These are phyloP conservation scores for Ridgeia piscesae DNA, from an alignment of 1,140 invertebrate genomes.

Conservation along the genomic window DNA sequence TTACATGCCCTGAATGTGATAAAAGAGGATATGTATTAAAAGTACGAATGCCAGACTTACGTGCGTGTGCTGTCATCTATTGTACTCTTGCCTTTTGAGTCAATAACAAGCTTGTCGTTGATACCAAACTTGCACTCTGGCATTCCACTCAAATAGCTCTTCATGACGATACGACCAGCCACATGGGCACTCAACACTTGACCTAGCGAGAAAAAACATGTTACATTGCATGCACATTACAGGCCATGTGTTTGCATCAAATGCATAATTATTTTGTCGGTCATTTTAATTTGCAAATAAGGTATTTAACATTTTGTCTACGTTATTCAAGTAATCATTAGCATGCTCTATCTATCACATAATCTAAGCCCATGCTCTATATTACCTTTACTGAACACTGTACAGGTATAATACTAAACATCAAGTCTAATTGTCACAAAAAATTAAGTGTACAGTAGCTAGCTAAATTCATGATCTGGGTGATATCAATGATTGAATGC, in stretches of 20 bases:
- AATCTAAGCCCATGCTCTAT: no score
- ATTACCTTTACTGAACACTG: no score
- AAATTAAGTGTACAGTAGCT: neutral
- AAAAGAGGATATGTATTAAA: neutral
- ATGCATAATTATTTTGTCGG: no score
- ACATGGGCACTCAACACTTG: slow-evolving; percentile 99
- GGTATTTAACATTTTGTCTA: neutral
- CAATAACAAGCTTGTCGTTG: slow-evolving; percentile 99
- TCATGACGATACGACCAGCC: slow-evolving; percentile 99
- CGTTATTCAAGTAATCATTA: neutral
- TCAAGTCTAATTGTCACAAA: neutral
- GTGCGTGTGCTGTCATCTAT: slow-evolving; percentile 78
- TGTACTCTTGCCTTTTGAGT: slow-evolving; percentile 81
- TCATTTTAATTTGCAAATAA: no score
- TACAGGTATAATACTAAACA: neutral
- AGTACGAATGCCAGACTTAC: slow-evolving; percentile 13
- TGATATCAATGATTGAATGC: neutral
- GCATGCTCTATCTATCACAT: neutral
- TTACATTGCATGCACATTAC: neutral
- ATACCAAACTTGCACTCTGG: slow-evolving; percentile 99
- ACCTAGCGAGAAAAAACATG: slow-evolving; percentile 61
- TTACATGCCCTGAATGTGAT: neutral
- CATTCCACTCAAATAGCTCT: slow-evolving; percentile 99
- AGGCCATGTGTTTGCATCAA: neutral
- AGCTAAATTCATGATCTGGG: neutral